These are phyloP conservation scores for Anolis carolinensis DNA, from an alignment of 2,113 vertebrate genomes.

Conservation along the genomic window DNA sequence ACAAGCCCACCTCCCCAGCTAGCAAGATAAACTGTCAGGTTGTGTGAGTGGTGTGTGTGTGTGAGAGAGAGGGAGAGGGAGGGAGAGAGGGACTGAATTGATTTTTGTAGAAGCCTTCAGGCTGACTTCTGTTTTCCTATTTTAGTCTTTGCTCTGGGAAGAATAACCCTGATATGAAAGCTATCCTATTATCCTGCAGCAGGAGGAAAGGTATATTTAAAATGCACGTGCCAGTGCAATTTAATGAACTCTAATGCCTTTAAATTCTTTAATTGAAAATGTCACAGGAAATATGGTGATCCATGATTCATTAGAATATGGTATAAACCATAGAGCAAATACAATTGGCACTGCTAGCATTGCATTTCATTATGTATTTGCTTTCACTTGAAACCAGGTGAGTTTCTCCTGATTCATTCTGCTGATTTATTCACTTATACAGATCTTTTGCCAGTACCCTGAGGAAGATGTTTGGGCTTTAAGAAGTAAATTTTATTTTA, in stretches of 20 bases:
- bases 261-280: neutral
- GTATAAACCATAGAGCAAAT: neutral
- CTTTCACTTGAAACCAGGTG: neutral
- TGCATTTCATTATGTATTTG: neutral
- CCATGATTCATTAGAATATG: neutral
- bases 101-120: too few species aligned
- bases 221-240: neutral
- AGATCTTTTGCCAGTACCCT: neutral
- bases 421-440: slow-evolving; percentile 12
- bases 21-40: too few species aligned
- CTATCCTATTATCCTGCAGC: neutral
- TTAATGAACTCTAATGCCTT: neutral
- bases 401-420: neutral
- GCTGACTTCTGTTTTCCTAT: neutral
- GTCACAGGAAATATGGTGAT: neutral
- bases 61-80: too few species aligned
- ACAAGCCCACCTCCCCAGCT: too few species aligned
- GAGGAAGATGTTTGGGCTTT: neutral
- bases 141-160: neutral
- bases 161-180: neutral
- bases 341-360: neutral
- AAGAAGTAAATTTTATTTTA: neutral
- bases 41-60: too few species aligned
- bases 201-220: neutral
- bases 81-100: too few species aligned